These are phyloP conservation scores for Sesia apiformis DNA, from an alignment of 2,888 invertebrate species.

Conservation along the genomic window DNA sequence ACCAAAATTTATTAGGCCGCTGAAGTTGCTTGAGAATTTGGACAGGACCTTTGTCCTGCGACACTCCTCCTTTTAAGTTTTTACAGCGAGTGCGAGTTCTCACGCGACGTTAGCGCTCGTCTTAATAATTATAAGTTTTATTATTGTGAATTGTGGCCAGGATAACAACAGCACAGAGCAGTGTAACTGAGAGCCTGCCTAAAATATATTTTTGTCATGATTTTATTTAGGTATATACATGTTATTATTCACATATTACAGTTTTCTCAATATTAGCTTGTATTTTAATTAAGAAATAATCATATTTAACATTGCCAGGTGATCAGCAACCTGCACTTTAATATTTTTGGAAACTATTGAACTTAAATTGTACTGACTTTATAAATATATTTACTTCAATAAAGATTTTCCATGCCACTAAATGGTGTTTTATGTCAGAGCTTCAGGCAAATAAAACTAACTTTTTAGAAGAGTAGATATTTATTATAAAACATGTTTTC, in stretches of 20 bases:
- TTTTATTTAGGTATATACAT: constrained; percentile 76
- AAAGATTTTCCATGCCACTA: constrained; percentile 76
- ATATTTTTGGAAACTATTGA: constrained; percentile 77
- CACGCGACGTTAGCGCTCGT: constrained; percentile 52
- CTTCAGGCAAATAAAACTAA: not conserved
- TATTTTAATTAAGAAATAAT: constrained; percentile 77
- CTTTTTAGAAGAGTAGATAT: not conserved
- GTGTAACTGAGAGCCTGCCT: constrained; percentile 72
- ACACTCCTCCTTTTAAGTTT: constrained; percentile 31
- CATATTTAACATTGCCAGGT: constrained; percentile 76
- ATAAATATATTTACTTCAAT: constrained; percentile 77
- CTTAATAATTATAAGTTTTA: constrained; percentile 61
- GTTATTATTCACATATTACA: constrained; percentile 75
- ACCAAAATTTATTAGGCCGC: constrained; percentile 56
- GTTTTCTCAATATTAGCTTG: constrained; percentile 76
- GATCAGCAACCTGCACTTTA: constrained; percentile 77
- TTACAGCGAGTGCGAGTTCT: constrained; percentile 40
- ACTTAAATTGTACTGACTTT: constrained; percentile 77
- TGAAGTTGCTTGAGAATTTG: constrained; percentile 56
- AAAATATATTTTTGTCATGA: constrained; percentile 75
- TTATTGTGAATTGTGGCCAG: constrained; percentile 70
- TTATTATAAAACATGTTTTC: too few species aligned
- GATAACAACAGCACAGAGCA: constrained; percentile 64
- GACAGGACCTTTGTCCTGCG: constrained; percentile 29
- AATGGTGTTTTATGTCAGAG: not conserved